Percentiles rank a stretch among this genome's conserved stretches.
Conservation (phyloP, 37 sponge, comb jelly and placozoan genomes). For the Eunapius fragilis region DNA sequence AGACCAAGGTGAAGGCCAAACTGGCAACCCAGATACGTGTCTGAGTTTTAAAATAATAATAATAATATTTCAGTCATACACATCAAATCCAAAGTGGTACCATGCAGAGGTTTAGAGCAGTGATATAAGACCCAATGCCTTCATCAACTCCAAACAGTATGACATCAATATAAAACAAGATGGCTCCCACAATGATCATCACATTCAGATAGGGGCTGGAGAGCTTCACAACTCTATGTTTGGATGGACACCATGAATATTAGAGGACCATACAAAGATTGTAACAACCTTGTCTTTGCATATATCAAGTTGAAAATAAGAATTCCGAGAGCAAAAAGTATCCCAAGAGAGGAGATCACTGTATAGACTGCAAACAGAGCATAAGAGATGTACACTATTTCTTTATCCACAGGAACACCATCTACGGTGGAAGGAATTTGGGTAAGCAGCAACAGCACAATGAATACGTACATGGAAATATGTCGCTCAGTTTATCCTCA, state of each 20-base stretch:
- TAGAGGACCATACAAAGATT: not conserved
- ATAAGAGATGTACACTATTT: conserved; percentile 16
- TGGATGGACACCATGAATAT: not conserved
- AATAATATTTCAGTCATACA: too few species aligned
- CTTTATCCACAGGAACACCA: conserved; percentile 38
- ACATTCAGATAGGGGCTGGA: conserved; percentile 75
- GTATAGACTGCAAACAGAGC: conserved; percentile 53
- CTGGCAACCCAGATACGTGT: conserved; percentile 55
- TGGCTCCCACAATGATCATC: conserved; percentile 55
- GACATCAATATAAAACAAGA: conserved; percentile 57
- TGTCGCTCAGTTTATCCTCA: not conserved
- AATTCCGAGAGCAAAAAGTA: conserved; percentile 49
- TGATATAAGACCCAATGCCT: conserved; percentile 13
- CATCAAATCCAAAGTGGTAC: too few species aligned
- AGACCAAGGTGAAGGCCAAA: conserved; percentile 63
- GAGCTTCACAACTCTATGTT: conserved; percentile 63
- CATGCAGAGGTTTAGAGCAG: conserved; percentile 51
- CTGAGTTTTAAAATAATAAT: conserved; percentile 1
- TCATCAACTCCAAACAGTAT: conserved; percentile 77
- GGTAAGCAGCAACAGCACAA: too few species aligned
- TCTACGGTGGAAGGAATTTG: not conserved
- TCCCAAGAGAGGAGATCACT: conserved; percentile 45
- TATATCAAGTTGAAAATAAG: conserved; percentile 48
- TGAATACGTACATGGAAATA: not conserved
- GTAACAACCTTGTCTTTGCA: conserved; percentile 55